Percentiles rank a stretch among this genome's conserved stretches.
Conservation (phyloP, 2,797 vertebrate species). For the Florisuga fusca region DNA sequence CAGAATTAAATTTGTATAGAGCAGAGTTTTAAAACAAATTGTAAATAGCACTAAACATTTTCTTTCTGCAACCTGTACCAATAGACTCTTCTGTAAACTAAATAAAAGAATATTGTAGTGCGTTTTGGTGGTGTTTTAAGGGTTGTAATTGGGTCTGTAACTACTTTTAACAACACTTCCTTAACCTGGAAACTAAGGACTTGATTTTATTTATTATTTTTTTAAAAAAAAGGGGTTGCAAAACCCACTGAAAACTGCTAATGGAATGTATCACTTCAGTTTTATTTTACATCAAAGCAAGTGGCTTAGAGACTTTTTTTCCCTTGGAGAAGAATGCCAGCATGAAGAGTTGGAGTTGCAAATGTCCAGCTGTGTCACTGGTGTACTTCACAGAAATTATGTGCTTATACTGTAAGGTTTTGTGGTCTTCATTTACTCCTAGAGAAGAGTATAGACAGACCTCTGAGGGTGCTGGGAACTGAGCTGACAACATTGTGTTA, state of each 20-base stretch:
- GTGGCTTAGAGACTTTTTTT: neutral
- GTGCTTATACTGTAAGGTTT: neutral
- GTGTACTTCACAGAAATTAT: fast-evolving
- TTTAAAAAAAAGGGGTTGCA: neutral
- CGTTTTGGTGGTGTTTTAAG: conserved; percentile 70
- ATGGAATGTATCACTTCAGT: neutral
- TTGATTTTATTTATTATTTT: neutral
- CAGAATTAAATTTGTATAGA: conserved; percentile 98
- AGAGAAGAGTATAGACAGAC: fast-evolving
- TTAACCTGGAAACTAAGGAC: neutral
- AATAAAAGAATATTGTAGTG: conserved; percentile 95
- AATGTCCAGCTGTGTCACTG: neutral
- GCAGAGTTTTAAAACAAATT: conserved; percentile 93
- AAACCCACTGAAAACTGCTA: neutral
- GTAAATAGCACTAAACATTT: conserved; percentile 98
- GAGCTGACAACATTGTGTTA: neutral
- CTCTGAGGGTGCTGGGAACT: neutral
- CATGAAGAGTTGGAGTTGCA: neutral
- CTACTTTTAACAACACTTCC: neutral
- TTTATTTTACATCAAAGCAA: neutral
- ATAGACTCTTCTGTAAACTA: conserved; percentile 96
- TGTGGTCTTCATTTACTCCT: neutral
- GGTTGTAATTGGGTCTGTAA: conserved; percentile 41
- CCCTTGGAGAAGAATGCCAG: neutral
- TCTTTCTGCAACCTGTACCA: conserved; percentile 90